Conservation (phyloP, 2,888 invertebrate genomes). For the Furcula furcula region DNA sequence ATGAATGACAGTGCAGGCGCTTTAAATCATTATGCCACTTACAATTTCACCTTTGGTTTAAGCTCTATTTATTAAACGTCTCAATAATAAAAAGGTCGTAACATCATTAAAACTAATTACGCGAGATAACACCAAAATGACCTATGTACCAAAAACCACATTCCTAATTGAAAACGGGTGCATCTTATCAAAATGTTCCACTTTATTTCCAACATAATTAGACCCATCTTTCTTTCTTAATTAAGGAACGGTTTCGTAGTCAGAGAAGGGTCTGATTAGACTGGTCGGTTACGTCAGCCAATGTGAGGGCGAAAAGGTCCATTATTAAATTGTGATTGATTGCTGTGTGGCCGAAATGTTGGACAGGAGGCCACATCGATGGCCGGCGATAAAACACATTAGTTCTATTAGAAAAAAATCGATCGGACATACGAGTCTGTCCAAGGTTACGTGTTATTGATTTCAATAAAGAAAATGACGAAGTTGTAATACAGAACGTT, state of each 20-base stretch:
- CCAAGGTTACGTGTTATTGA: too few relatives aligned
- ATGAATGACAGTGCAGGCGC: too few relatives aligned
- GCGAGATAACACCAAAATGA: slow-evolving; percentile 16
- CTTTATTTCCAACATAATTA: slow-evolving; percentile 22
- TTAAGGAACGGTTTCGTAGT: slow-evolving; percentile 6
- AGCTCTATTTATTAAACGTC: background rate
- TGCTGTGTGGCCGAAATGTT: slow-evolving; percentile 33
- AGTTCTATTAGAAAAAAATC: slow-evolving; percentile 63
- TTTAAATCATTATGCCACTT: too few relatives aligned
- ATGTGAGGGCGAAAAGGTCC: slow-evolving; percentile 55
- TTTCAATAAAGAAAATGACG: too few relatives aligned
- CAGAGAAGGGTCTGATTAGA: slow-evolving; percentile 20
- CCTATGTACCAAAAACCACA: slow-evolving; percentile 35
- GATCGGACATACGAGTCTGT: too few relatives aligned
- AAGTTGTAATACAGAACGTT: too few relatives aligned
- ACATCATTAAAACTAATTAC: slow-evolving; percentile 15
- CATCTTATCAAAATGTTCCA: slow-evolving; percentile 37
- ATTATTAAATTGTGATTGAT: slow-evolving; percentile 75
- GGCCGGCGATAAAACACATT: slow-evolving; percentile 57
- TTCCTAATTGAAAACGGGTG: slow-evolving; percentile 37
- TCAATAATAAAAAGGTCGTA: slow-evolving; percentile 3
- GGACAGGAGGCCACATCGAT: slow-evolving; percentile 59
- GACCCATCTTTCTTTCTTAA: slow-evolving; percentile 14
- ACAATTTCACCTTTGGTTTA: background rate
- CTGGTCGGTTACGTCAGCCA: slow-evolving; percentile 48